Base-by-base conservation (phyloP, 2,113 vertebrate species). In the Hippocampus zosterae region DNA sequence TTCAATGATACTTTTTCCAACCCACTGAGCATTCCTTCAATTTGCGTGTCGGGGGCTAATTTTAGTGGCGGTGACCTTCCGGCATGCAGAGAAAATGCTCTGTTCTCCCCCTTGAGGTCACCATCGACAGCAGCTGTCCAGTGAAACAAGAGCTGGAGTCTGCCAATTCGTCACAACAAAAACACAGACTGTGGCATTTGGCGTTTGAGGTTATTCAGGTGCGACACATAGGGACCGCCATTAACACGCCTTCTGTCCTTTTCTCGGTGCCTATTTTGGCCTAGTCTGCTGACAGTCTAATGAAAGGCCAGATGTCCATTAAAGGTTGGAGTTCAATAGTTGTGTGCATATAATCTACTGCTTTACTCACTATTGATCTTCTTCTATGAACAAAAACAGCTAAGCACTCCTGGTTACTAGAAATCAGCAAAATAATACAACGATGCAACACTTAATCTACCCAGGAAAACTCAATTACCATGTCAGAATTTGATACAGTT, bases 21-120 rank as follows among this genome's bases (percentile, higher is more conserved):
- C 23, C 1, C 23, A 8, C 65, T 13, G 5, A 33, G 21, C 4
- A 21, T 69, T 70, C 29, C 57, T 41, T 77, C 75, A 68, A 79
- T 87, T 87, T 33, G 42, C 69, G 42, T 86, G 73, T 87, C 80
- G 72, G 61, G 48, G 60, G 85, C 88, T 92, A 90, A 91, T 80
- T 88, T 92, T 92, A 91, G 90, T 77, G 61, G 8, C 40, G 2
- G 19, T 91, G 91, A 92, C 91, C 92, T 92, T 90, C 71, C 87
- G 87, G 87, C 87, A 90, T 90, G 82, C 72, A 74, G 48, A 18
- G 78, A 68, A 81, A 77, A 84, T 11, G n/a, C n/a, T 25, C 6
- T n/a, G 13, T 13, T 19, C 33, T 21, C n/a, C 62, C 80, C 70
- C 8, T 15, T n/a, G 21, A 23, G 52, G 37, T 71, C 82, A 75